These are phyloP conservation scores for Apogon hyalosoma DNA, from an alignment of 2,797 vertebrate genomes.

Conservation along the genomic window DNA sequence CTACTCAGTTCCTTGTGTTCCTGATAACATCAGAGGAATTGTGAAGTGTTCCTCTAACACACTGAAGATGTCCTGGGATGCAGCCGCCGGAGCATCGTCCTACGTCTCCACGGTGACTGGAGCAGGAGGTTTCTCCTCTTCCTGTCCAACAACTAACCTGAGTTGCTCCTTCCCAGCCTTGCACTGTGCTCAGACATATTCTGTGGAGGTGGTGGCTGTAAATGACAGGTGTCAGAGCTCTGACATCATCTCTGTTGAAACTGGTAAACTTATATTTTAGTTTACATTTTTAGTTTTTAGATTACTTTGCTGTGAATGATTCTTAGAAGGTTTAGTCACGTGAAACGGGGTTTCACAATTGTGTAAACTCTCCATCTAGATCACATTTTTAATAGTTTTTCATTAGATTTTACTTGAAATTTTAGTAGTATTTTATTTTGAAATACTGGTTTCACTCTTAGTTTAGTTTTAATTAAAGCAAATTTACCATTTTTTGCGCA, in stretches of 20 bases:
- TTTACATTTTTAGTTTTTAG: too few species aligned
- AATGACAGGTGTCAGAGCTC: conserved; percentile 76
- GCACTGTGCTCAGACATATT: conserved; percentile 77
- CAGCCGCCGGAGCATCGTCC: conserved; percentile 57
- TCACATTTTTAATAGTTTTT: too few species aligned
- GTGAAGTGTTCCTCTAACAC: conserved; percentile 76
- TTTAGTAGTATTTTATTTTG: too few species aligned
- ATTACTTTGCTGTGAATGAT: too few species aligned
- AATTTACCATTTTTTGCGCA: too few species aligned
- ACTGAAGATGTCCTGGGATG: conserved; percentile 71
- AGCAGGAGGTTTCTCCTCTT: conserved; percentile 34
- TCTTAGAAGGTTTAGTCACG: too few species aligned
- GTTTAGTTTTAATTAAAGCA: too few species aligned
- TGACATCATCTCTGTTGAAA: conserved; percentile 55
- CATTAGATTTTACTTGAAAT: too few species aligned
- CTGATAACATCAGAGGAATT: conserved; percentile 45
- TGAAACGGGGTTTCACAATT: too few species aligned
- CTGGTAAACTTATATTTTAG: conserved; percentile 62
- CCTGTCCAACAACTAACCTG: conserved; percentile 36
- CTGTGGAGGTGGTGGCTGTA: conserved; percentile 59
- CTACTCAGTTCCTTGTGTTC: conserved; percentile 78
- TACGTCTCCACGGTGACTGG: conserved; percentile 68
- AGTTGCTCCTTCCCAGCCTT: conserved; percentile 68
- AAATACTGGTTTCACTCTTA: too few species aligned
- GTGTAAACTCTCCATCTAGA: too few species aligned